Evolutionary conservation across 2,113 vertebrate genomes (phyloP), one percentile per base, ranked within the genome.

Genomic region (Felis chaus): DNA sequence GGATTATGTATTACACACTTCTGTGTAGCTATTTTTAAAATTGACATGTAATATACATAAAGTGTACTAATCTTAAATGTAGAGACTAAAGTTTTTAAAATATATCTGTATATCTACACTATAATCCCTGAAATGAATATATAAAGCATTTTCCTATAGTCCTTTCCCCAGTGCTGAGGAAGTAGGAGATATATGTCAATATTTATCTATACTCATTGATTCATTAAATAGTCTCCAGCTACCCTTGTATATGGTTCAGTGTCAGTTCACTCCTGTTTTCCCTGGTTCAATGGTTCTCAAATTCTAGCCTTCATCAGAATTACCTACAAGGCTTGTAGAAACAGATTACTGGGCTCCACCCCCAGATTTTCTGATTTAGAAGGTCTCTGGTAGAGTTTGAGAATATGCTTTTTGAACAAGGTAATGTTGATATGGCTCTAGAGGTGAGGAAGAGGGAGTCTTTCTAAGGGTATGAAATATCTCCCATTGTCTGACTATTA

Each of bases 101-200:
- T 78, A 3, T 66, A 63, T 88, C 5, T 78, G 41, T 69, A n/a
- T 5, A 53, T n/a, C 57, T 97, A 63, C 27, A 78, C 48, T 66
- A 74, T n/a, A 25, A 74, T 65, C 45, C 57, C 36, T 82, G 25
- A 76, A 31, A 82, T 96, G 39, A 87, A 82, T 39, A 79, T 79
- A 29, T 15, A 41, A 78, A 89, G 82, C 78, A 78, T 89, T 69
- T 69, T 61, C 31, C 83, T 63, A 29, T 14, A 33, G 29, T 33
- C 16, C 29, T 69, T 69, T 57, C 66, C 55, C 27, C 74, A 93
- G 36, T 25, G 80, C 53, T n/a, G 8, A 82, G 65, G 83, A 87
- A 74, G 68, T 18, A 13, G 45, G 25, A 83, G 80, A 39, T 19
- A 45, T 45, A 3, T 4, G 15, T 27, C 33, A 84, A 18, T 69